Evolutionary conservation across 2,797 vertebrate genomes (phyloP).

Genomic region (Schizopygopsis pylzovi): DNA sequence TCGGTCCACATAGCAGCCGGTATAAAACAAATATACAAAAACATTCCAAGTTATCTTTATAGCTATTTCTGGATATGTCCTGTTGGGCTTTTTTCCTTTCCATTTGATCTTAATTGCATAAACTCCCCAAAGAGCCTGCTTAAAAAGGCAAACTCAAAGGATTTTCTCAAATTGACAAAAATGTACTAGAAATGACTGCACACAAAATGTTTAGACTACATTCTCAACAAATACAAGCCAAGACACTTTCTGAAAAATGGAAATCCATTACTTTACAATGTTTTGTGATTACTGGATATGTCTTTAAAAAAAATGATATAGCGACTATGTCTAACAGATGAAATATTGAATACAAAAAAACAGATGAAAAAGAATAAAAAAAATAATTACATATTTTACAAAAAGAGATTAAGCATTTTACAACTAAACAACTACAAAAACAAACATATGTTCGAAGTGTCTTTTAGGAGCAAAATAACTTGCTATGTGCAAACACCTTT

Average conservation of each 20-base stretch:
- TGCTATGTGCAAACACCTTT: slow-evolving; percentile 19
- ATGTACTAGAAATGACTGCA: neutral
- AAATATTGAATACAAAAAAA: neutral
- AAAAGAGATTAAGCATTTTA: neutral
- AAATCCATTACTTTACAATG: too few species aligned
- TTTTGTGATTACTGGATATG: neutral
- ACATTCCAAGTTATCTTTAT: neutral
- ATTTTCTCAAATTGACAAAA: neutral
- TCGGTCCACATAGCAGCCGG: neutral
- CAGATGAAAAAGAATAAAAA: neutral
- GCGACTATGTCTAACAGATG: neutral
- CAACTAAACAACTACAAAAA: neutral
- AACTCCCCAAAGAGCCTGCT: neutral
- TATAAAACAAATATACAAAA: neutral
- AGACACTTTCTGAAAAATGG: neutral
- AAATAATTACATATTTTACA: too few species aligned
- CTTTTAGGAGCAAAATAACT: neutral
- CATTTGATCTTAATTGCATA: slow-evolving; percentile 11
- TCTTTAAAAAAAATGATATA: neutral
- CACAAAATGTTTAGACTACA: neutral
- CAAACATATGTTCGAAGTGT: neutral
- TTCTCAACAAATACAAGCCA: neutral
- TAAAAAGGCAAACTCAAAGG: neutral
- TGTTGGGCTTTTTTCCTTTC: neutral
- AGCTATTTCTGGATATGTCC: neutral